Evolutionary conservation across 2,113 vertebrate genomes (phyloP), one percentile per base, ranked within the genome.

Genomic region (Paralichthys olivaceus): DNA sequence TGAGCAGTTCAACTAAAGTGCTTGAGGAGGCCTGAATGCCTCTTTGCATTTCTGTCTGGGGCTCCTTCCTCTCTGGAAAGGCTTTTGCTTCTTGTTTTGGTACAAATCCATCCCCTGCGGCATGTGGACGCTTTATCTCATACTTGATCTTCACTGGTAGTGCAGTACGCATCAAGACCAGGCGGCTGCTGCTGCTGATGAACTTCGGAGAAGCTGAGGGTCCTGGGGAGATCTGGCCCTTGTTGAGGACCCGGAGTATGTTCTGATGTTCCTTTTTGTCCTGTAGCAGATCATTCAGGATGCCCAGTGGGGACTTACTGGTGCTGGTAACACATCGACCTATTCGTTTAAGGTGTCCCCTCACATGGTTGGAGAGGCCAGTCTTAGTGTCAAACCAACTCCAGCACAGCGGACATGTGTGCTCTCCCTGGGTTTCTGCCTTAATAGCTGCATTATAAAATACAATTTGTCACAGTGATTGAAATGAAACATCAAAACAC

Each of bases 341-440:
- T 72, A 97, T 96, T 86, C 94, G 95, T 90, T 97, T 98, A 87
- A 98, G 91, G 89, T 98, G 96, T 90, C 96, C 96, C 88, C 97
- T 95, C 79, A 97, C 96, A 25, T 98, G 97, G 93, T 98, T 98
- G 88, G 97, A 96, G 85, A 98, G 95, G 88, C 97, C 97, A 73
- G 97, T 97, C 94, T 96, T 97, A 60, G 96, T 96, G 93, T 97
- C 96, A 59, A 98, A 98, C 96, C 96, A 96, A 81, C 96, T 96
- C 84, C 96, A 95, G 85, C 96, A 97, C 77, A 98, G 92, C 55
- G 96, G 96, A 89, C 97, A 98, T 0, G 93, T 96, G 83, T 97
- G 96, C 88, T 96, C 95, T 73, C 95, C 95, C 84, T 94, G 93
- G 75, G 93, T 94, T 90, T 96, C 96, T 69, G 96, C 95, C 81